phyloP scores from a whole-genome alignment of 2,797 vertebrate genomes.

The Paramormyrops hopkinsi region DNA sequence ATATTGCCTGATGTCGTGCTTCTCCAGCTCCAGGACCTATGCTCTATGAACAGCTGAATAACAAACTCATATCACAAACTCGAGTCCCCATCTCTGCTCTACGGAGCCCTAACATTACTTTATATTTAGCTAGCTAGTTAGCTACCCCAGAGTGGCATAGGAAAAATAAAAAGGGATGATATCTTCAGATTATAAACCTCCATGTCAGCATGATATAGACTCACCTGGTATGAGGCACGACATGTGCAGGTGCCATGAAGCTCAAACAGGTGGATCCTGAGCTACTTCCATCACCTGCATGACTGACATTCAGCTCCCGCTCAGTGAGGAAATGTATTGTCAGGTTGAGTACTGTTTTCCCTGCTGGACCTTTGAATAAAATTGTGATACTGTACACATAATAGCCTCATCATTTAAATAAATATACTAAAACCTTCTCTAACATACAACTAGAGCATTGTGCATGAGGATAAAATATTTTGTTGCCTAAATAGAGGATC shows the following conservation, averaged over 20 bases:
- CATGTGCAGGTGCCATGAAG: conserved; percentile 47
- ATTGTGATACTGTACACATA: no score
- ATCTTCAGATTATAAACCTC: not conserved
- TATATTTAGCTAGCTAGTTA: not conserved
- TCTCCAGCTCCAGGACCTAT: no score
- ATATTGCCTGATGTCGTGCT: no score
- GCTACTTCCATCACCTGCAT: not conserved
- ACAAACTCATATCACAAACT: not conserved
- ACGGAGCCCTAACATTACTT: not conserved
- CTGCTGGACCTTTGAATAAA: conserved; percentile 32
- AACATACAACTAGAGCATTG: not conserved
- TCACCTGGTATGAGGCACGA: conserved; percentile 59
- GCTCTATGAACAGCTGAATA: no score
- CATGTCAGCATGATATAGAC: conserved; percentile 26
- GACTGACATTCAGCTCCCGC: conserved; percentile 13
- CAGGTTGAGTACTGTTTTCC: conserved; percentile 42
- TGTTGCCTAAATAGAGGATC: not conserved
- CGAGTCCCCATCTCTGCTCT: not conserved
- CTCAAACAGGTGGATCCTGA: conserved; percentile 51
- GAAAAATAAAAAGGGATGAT: not conserved
- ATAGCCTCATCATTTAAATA: not conserved
- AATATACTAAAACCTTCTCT: not conserved
- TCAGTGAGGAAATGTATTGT: conserved; percentile 29
- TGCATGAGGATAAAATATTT: not conserved
- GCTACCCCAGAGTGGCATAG: not conserved